Evolutionary conservation across 1,140 invertebrate genomes (phyloP).

Genomic region (Triops longicaudatus): DNA sequence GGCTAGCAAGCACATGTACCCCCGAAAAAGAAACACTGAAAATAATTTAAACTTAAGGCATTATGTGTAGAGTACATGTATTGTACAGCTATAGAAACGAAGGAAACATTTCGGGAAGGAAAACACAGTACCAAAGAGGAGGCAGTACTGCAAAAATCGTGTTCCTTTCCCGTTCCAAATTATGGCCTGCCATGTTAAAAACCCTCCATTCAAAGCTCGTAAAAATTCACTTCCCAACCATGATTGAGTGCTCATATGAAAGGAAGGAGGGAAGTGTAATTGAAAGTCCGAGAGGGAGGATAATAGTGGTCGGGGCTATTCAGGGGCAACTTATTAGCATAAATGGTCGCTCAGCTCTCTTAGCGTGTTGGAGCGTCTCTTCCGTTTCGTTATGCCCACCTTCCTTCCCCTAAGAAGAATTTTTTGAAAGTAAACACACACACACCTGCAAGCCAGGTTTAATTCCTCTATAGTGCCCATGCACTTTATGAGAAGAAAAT

Average conservation of each 20-base stretch:
- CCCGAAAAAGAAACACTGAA: not conserved
- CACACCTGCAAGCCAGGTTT: not conserved
- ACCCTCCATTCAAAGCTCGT: not conserved
- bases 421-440: not conserved
- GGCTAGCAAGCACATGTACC: no score
- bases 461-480: no score
- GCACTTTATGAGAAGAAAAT: no score
- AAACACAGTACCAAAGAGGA: not conserved
- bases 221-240: constrained; percentile 13
- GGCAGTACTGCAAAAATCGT: constrained; percentile 6
- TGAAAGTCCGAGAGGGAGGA: constrained; percentile 7
- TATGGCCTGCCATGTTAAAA: constrained; percentile 9
- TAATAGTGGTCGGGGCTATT: constrained; percentile 11
- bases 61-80: no score
- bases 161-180: constrained; percentile 6
- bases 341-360: not conserved
- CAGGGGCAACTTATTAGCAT: constrained; percentile 9
- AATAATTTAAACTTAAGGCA: not conserved
- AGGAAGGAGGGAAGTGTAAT: constrained; percentile 10
- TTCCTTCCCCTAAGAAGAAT: not conserved
- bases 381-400: not conserved
- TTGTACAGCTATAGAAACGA: not conserved
- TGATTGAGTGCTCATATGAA: constrained; percentile 12
- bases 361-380: not conserved
- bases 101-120: not conserved